These are phyloP conservation scores for Coryphaenoides rupestris DNA, from an alignment of 2,113 vertebrate species.

Conservation along the genomic window DNA sequence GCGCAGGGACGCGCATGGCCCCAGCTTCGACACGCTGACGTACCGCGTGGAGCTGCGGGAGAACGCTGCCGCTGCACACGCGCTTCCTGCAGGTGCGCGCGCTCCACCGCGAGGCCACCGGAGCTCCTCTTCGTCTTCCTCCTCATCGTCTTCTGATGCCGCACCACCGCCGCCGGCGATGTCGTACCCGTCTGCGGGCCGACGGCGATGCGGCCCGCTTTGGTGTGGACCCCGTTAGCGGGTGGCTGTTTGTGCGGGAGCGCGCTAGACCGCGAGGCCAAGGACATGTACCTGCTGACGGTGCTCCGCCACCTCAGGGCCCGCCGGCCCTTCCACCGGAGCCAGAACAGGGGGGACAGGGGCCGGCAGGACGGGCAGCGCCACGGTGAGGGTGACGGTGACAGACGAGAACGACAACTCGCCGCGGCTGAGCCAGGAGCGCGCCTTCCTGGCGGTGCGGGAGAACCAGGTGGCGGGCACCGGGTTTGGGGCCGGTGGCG, in stretches of 20 bases:
- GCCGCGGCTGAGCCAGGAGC: conserved; percentile 87
- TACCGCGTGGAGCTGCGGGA: conserved; percentile 92
- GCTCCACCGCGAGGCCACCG: conserved; percentile 72
- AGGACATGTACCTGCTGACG: conserved; percentile 86
- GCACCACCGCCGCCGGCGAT: conserved; percentile 58
- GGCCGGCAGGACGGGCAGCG: conserved; percentile 79
- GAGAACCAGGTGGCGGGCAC: conserved; percentile 86
- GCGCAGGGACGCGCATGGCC: conserved; percentile 79
- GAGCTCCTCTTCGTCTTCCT: conserved; percentile 55
- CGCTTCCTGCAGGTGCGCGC: conserved; percentile 91
- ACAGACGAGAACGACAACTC: conserved; percentile 93
- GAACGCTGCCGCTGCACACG: conserved; percentile 78
- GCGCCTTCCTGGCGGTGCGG: conserved; percentile 87
- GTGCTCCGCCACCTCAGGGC: conserved; percentile 81
- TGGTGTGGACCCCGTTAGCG: conserved; percentile 82
- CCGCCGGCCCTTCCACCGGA: no score
- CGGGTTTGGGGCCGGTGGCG: conserved; percentile 82
- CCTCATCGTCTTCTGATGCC: conserved; percentile 10
- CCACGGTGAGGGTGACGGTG: conserved; percentile 83
- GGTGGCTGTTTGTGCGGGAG: conserved; percentile 91
- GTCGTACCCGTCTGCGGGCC: conserved; percentile 81
- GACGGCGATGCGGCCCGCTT: conserved; percentile 88
- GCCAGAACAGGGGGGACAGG: no score
- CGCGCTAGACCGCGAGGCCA: conserved; percentile 85
- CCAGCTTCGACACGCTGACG: conserved; percentile 85